phyloP scores from a whole-genome alignment of 92 coral and sea anemone genomes.

The Plumapathes pennacea region DNA sequence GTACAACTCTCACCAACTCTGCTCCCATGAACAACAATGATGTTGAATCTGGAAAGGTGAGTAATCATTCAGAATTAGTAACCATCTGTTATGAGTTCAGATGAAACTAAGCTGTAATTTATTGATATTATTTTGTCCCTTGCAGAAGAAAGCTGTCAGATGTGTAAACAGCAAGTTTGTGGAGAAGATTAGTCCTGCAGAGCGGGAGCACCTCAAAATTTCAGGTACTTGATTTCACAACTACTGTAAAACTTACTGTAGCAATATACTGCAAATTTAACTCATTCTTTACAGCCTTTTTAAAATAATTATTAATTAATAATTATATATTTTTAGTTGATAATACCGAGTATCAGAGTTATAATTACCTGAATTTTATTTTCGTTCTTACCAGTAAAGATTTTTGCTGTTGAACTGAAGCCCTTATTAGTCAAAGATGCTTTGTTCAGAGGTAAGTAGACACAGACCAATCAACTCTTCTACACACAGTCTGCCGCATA shows the following conservation, averaged over 20 bases:
- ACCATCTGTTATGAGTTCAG: neutral
- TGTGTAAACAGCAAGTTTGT: slow-evolving; percentile 80
- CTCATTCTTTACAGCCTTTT: neutral
- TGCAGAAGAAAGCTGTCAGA: slow-evolving; percentile 74
- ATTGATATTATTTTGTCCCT: neutral
- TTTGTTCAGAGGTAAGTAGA: slow-evolving; percentile 88
- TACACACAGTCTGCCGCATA: too few relatives aligned
- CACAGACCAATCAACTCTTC: too few relatives aligned
- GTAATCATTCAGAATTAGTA: neutral
- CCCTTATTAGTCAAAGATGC: slow-evolving; percentile 85
- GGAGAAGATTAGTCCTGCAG: slow-evolving; percentile 76
- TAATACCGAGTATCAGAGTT: neutral
- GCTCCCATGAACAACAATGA: slow-evolving; percentile 67
- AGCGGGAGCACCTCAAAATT: slow-evolving; percentile 79
- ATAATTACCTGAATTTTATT: neutral
- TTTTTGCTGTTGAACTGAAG: slow-evolving; percentile 71
- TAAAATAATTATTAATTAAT: neutral
- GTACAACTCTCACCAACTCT: slow-evolving; percentile 70
- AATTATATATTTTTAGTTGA: neutral
- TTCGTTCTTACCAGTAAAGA: slow-evolving; percentile 65
- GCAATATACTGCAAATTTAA: neutral
- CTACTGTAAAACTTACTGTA: slow-evolving; percentile 5
- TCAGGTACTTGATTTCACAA: slow-evolving; percentile 55
- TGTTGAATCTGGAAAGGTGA: slow-evolving; percentile 6
- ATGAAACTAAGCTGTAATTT: neutral